Conservation (phyloP, 1,140 invertebrate species). For the Drosophila punjabiensis region DNA sequence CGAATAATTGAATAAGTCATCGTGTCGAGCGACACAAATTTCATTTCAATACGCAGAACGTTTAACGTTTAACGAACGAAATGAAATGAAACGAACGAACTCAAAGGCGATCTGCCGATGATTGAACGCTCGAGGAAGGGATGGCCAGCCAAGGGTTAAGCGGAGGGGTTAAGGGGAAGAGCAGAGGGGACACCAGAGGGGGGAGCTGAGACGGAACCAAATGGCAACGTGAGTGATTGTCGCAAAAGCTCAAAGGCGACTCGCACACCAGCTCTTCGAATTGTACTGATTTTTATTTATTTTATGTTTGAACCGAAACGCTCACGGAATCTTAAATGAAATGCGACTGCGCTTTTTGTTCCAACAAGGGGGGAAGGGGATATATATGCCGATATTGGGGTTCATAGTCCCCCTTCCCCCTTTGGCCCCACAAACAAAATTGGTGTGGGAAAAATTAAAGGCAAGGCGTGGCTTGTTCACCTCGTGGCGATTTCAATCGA, state of each 20-base stretch:
- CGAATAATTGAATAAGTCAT: slow-evolving; percentile 84
- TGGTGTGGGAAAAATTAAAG: slow-evolving; percentile 71
- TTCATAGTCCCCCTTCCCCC: slow-evolving; percentile 22
- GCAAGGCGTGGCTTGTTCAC: slow-evolving; percentile 56
- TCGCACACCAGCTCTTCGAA: slow-evolving; percentile 69
- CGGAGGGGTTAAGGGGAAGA: neutral
- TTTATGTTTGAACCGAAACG: slow-evolving; percentile 83
- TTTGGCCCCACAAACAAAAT: slow-evolving; percentile 36
- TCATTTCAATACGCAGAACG: slow-evolving; percentile 83
- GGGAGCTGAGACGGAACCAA: slow-evolving; percentile 44
- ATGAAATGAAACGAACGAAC: slow-evolving; percentile 36
- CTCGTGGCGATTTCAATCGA: slow-evolving; percentile 57
- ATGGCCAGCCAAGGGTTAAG: neutral
- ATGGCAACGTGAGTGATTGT: slow-evolving; percentile 79
- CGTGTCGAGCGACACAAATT: slow-evolving; percentile 82
- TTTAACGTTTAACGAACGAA: slow-evolving; percentile 73
- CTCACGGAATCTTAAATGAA: slow-evolving; percentile 72
- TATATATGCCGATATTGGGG: slow-evolving; percentile 10
- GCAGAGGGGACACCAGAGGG: neutral
- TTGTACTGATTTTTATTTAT: slow-evolving; percentile 84
- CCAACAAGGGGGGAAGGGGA: neutral
- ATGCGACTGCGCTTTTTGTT: slow-evolving; percentile 51
- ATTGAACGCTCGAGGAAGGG: slow-evolving; percentile 39
- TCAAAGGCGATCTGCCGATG: slow-evolving; percentile 75
- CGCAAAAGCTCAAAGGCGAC: slow-evolving; percentile 82